Conservation (phyloP, 2,888 invertebrate species). For the Idaea biselata region DNA sequence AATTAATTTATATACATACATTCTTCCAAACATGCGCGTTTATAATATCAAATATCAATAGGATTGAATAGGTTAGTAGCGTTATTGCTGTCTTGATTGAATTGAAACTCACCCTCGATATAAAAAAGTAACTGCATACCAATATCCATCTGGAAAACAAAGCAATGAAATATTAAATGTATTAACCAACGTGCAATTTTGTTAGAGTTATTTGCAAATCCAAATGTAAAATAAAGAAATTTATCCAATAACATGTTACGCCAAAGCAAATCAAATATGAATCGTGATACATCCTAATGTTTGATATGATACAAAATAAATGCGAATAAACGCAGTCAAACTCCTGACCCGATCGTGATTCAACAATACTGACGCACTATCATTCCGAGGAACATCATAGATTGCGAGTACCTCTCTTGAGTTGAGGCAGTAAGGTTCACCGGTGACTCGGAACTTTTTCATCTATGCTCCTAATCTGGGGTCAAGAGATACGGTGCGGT, state of each 20-base stretch:
- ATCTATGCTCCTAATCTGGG: slow-evolving; percentile 38
- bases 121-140: slow-evolving; percentile 54
- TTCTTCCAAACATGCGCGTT: background rate
- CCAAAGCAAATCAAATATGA: slow-evolving; percentile 41
- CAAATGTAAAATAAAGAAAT: slow-evolving; percentile 38
- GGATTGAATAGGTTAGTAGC: background rate
- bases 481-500: slow-evolving; percentile 70
- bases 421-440: slow-evolving; percentile 13
- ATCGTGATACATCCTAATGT: slow-evolving; percentile 59
- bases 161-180: slow-evolving; percentile 12
- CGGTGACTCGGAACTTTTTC: slow-evolving; percentile 10
- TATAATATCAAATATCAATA: slow-evolving; percentile 2
- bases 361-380: slow-evolving; percentile 30
- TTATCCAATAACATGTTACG: slow-evolving; percentile 35
- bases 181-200: slow-evolving; percentile 12
- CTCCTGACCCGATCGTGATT: slow-evolving; percentile 45
- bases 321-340: slow-evolving; percentile 51
- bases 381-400: slow-evolving; percentile 9
- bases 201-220: slow-evolving; percentile 10
- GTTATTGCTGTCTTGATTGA: background rate
- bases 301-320: slow-evolving; percentile 42
- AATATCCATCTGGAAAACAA: slow-evolving; percentile 62
- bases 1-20: too few species aligned
- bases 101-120: slow-evolving; percentile 46
- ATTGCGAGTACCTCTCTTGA: slow-evolving; percentile 9